Percentiles rank a stretch among this genome's conserved stretches.
phyloP scores from a whole-genome alignment of 2,113 vertebrate genomes.

The Syrrhaptes paradoxus region DNA sequence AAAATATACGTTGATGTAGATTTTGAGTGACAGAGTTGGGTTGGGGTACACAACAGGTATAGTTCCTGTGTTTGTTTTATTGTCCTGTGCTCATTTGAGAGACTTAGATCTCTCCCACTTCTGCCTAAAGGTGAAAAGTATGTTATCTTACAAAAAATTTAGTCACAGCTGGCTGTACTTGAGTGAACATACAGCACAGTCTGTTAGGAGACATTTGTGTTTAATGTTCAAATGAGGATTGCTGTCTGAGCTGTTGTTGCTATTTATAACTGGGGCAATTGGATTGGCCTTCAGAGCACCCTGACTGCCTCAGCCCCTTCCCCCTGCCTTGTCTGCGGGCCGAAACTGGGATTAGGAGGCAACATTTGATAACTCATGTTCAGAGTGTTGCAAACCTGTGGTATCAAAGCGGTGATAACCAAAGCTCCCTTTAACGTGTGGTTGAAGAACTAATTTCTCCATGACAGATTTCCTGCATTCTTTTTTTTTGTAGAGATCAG shows the following conservation, averaged over 20 bases:
- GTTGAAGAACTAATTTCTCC: background rate
- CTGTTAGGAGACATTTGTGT: background rate
- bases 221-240: background rate
- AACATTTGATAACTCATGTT: background rate
- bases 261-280: background rate
- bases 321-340: background rate
- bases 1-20: background rate
- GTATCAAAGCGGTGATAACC: background rate
- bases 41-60: background rate
- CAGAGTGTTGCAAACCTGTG: background rate
- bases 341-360: background rate
- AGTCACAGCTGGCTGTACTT: background rate
- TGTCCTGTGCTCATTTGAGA: background rate
- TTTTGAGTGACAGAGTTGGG: background rate
- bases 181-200: background rate
- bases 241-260: background rate
- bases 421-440: background rate
- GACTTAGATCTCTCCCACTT: background rate
- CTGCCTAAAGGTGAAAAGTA: background rate
- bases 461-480: background rate
- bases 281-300: background rate
- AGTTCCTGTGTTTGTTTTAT: background rate
- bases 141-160: background rate
- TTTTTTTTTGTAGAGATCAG: background rate
- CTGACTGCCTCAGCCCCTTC: background rate